A percentile compares a stretch with the other conserved stretches of the same genome.
Evolutionary conservation across 2,888 invertebrate genomes (phyloP).

Genomic region (Dolomedes plantarius): DNA sequence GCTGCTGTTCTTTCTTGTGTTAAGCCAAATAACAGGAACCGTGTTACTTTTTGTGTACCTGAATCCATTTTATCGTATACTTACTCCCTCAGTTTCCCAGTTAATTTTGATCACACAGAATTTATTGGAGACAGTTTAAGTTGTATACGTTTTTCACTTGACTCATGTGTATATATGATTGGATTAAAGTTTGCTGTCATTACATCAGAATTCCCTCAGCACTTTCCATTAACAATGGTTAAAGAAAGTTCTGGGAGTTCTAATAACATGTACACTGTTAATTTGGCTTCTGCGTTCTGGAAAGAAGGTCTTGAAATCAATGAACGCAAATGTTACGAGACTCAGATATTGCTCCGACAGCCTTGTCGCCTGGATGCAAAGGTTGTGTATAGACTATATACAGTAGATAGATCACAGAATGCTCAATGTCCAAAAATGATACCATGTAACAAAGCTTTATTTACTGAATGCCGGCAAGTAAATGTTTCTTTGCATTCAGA

Average conservation of each 20-base stretch:
- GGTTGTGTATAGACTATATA: slow-evolving; percentile 30
- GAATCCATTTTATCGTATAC: slow-evolving; percentile 33
- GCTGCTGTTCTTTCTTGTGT: slow-evolving; percentile 42
- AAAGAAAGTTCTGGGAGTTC: slow-evolving; percentile 3
- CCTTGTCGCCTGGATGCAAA: slow-evolving; percentile 37
- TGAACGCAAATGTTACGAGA: slow-evolving; percentile 31
- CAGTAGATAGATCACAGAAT: slow-evolving; percentile 1
- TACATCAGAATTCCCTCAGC: slow-evolving; percentile 6
- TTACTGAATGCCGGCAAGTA: slow-evolving; percentile 20
- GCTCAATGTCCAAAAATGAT: slow-evolving; percentile 28
- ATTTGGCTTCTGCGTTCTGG: slow-evolving; percentile 30
- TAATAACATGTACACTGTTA: neutral
- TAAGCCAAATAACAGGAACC: slow-evolving; percentile 38
- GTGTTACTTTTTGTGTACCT: slow-evolving; percentile 21
- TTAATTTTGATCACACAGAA: slow-evolving; percentile 7
- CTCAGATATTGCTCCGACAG: slow-evolving; percentile 19
- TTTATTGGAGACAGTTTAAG: slow-evolving; percentile 22
- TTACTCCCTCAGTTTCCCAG: slow-evolving; percentile 11
- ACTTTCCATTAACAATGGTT: slow-evolving; percentile 3
- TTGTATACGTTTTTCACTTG: slow-evolving; percentile 45
- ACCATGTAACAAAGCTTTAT: neutral
- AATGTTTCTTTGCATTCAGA: slow-evolving; percentile 56
- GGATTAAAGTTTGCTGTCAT: slow-evolving; percentile 44
- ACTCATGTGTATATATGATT: slow-evolving; percentile 29
- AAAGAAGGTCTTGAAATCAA: slow-evolving; percentile 28